Evolutionary conservation across 2,888 invertebrate species (phyloP).

Genomic region (Pristionchus entomophagus): DNA sequence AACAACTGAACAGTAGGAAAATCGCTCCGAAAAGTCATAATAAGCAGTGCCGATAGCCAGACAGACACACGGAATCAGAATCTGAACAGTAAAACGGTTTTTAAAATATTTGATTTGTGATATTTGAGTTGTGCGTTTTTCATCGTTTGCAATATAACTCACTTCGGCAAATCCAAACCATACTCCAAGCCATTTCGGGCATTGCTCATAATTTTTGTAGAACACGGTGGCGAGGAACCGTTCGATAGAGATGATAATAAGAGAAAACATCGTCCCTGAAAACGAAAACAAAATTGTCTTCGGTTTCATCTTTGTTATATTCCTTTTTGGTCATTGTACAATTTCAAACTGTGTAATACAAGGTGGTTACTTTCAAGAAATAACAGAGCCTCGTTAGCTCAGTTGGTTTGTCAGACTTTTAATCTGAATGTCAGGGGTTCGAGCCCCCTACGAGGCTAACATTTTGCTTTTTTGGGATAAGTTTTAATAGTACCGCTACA

Average conservation of each 20-base stretch:
- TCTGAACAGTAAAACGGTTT: too few species aligned
- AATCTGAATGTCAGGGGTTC: too few species aligned
- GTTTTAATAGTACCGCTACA: too few species aligned
- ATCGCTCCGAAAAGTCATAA: neutral
- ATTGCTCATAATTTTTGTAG: constrained; percentile 20
- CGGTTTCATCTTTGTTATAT: too few species aligned
- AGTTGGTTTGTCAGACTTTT: constrained; percentile 24
- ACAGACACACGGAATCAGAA: neutral
- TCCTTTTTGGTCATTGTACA: too few species aligned
- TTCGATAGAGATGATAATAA: neutral
- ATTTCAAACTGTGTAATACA: neutral
- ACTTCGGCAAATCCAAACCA: neutral
- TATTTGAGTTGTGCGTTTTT: neutral
- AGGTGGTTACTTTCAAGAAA: neutral
- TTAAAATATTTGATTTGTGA: constrained; percentile 16
- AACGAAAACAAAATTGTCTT: too few species aligned
- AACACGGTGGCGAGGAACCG: neutral
- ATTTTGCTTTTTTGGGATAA: too few species aligned
- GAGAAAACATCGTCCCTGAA: constrained; percentile 28
- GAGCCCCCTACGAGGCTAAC: too few species aligned
- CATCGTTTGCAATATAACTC: neutral
- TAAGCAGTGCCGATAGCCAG: neutral
- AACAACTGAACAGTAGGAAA: constrained; percentile 14
- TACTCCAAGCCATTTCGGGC: constrained; percentile 3
- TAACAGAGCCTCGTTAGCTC: constrained; percentile 13